phyloP scores from a whole-genome alignment of 2,113 vertebrate genomes.

The Pseudorectes ferrugineus region DNA sequence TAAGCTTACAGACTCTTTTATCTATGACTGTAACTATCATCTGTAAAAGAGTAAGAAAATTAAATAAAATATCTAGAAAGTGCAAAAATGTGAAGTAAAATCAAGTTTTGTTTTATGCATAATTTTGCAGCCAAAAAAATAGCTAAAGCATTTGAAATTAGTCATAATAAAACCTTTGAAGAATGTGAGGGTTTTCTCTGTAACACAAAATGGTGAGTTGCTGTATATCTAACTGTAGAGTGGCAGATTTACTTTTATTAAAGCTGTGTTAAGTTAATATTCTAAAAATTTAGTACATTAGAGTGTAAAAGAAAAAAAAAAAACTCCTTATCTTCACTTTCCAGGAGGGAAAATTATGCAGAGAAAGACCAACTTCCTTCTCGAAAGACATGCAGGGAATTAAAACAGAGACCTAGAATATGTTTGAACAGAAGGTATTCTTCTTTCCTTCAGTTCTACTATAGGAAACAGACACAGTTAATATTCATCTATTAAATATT shows the following conservation, averaged over 20 bases:
- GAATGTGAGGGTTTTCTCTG: neutral
- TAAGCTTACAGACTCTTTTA: neutral
- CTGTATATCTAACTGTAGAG: neutral
- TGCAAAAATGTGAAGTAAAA: neutral
- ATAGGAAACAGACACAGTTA: neutral
- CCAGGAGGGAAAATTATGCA: neutral
- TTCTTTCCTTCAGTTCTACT: neutral
- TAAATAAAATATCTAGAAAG: neutral
- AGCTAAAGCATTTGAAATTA: neutral
- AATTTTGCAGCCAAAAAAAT: neutral
- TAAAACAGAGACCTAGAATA: neutral
- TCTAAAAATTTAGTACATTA: neutral
- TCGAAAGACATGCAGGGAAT: neutral
- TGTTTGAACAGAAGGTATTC: neutral
- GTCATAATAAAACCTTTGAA: neutral
- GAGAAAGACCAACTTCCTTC: neutral
- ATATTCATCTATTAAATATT: neutral
- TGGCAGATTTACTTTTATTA: neutral
- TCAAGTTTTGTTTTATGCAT: neutral
- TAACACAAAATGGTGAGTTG: neutral
- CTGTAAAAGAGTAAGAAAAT: neutral
- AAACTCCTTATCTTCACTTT: neutral
- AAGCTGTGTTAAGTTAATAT: neutral
- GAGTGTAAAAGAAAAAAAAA: neutral
- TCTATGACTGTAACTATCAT: neutral